Evolutionary conservation across 2,113 vertebrate species (phyloP), one percentile per base, ranked within the genome.

Genomic region (Esox niger): DNA sequence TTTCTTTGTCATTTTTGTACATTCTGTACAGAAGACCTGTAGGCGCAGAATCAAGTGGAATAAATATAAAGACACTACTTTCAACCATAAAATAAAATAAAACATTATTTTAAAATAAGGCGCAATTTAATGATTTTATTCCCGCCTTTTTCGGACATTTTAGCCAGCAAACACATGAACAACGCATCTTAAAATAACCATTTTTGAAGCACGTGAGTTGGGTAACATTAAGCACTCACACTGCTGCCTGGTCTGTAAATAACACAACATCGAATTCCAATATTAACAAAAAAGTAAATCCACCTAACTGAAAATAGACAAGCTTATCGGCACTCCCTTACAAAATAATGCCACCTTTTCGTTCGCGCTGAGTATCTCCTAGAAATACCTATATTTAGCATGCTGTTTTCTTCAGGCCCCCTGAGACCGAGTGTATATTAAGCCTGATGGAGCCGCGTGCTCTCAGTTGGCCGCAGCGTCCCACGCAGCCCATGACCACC

Each of bases 311-410:
- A 23, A 30, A 59, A 59, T 59, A 10, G 35, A 58, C 56, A 30
- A 57, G 17, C 5, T 58, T 26, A 58, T 58, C 30, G 56, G 27
- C 56, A 31, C 56, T 30, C 56, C 13, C 13, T 7, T 27, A 27
- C 27, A 29, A 26, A 7, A 57, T 26, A n/a, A 13, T 0, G 2
- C 5, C 11, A 57, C 17, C 27, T 57, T 27, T 17, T 56, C 25
- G 11, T 57, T 27, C 27, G 11, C 27, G 26, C 55, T 27, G 38
- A 1, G 4, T 57, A 13, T 13, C 55, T 57, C 27, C 15, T 13
- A 57, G 55, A 57, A 27, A 25, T 31, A 7, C 31, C 26, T 59
- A 59, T 59, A 59, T 59, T 30, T 29, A 59, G 29, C 57, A 17
- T 15, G 26, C 26, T 30, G 15, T 59, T 59, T 10, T 15, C 17